Evolutionary conservation across 2,888 invertebrate genomes (phyloP).

Genomic region (Physocephala rufipes): DNA sequence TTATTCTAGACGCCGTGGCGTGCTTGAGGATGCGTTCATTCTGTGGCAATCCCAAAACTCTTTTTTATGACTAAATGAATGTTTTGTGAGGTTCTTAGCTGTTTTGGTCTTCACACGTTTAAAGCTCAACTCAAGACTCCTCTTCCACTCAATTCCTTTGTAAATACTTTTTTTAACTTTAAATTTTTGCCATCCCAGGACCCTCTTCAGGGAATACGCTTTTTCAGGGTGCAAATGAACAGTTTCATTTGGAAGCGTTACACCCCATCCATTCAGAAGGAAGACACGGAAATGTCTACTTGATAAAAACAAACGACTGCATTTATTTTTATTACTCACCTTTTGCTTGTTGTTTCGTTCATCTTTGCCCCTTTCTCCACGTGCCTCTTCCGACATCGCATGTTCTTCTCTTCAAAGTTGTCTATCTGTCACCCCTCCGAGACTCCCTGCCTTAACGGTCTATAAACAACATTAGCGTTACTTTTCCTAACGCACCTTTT

Average conservation of each 20-base stretch:
- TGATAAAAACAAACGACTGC: constrained; percentile 64
- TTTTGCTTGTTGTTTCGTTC: constrained; percentile 54
- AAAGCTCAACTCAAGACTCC: too few species aligned
- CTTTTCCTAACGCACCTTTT: constrained; percentile 61
- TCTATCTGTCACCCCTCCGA: constrained; percentile 27
- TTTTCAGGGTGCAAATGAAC: too few species aligned
- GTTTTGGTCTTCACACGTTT: background rate
- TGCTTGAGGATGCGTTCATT: constrained; percentile 18
- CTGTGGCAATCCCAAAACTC: constrained; percentile 8
- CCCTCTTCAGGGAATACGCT: background rate
- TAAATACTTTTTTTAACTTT: constrained; percentile 1
- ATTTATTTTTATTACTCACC: constrained; percentile 67
- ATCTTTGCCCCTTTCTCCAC: constrained; percentile 35
- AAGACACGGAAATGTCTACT: constrained; percentile 37
- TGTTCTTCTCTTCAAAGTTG: too few species aligned
- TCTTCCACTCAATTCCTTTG: constrained; percentile 33
- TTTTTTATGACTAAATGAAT: constrained; percentile 20
- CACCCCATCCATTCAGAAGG: background rate
- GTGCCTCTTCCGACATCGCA: background rate
- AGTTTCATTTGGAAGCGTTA: constrained; percentile 17
- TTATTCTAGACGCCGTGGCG: too few species aligned
- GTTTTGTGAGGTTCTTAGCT: constrained; percentile 22
- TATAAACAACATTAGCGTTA: constrained; percentile 60
- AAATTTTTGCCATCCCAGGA: constrained; percentile 32
- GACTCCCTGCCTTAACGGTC: constrained; percentile 1